phyloP scores from a whole-genome alignment of 1,140 invertebrate species.

The Choristoneura fumiferana region DNA sequence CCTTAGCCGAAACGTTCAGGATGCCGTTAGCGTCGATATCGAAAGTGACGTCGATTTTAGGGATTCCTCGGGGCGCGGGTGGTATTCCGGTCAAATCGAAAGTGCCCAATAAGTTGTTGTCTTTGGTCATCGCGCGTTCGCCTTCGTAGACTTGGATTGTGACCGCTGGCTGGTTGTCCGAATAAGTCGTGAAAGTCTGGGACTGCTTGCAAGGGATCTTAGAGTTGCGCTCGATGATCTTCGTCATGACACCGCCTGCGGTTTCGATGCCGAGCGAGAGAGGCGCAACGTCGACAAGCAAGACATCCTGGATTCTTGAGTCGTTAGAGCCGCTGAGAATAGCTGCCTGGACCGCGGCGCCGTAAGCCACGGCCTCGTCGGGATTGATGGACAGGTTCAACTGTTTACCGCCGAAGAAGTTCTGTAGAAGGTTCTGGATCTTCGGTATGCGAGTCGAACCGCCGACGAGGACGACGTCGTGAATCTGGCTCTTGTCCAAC shows the following conservation, averaged over 20 bases:
- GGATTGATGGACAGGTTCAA: slow-evolving; percentile 64
- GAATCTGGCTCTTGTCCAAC: slow-evolving; percentile 80
- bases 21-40: slow-evolving; percentile 83
- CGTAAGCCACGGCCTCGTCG: slow-evolving; percentile 71
- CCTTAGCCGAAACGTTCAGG: slow-evolving; percentile 79
- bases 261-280: slow-evolving; percentile 14
- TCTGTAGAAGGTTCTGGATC: slow-evolving; percentile 61
- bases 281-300: slow-evolving; percentile 62
- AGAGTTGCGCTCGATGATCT: slow-evolving; percentile 71
- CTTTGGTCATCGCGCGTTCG: slow-evolving; percentile 84
- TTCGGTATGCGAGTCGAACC: slow-evolving; percentile 80
- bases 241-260: slow-evolving; percentile 48
- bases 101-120: slow-evolving; percentile 85
- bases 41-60: slow-evolving; percentile 84
- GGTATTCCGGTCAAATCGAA: slow-evolving; percentile 76
- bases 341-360: slow-evolving; percentile 80
- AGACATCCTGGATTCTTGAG: slow-evolving; percentile 74
- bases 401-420: slow-evolving; percentile 48
- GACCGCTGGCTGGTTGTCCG: slow-evolving; percentile 84
- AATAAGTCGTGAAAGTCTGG: slow-evolving; percentile 76
- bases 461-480: slow-evolving; percentile 82
- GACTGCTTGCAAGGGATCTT: slow-evolving; percentile 13
- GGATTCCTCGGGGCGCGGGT: slow-evolving; percentile 86
- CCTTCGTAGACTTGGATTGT: slow-evolving; percentile 82
- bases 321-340: slow-evolving; percentile 70